Conservation (phyloP, 2,113 vertebrate species). For the Thalassarche chlororhynchos region DNA sequence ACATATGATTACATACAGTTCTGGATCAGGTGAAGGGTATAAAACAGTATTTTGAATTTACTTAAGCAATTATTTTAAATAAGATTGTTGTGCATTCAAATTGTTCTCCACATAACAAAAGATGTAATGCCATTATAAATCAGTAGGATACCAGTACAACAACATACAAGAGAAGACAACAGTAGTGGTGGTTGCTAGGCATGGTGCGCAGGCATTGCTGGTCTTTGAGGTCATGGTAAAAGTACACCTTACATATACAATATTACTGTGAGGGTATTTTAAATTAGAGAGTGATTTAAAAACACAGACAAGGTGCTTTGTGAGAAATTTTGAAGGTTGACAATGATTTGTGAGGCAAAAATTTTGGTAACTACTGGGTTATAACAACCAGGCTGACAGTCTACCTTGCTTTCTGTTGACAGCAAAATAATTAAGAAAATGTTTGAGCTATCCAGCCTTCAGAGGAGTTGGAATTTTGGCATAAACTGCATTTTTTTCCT, state of each 20-base stretch:
- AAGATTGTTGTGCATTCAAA: background rate
- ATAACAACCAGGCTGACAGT: background rate
- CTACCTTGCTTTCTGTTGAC: background rate
- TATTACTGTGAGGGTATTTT: background rate
- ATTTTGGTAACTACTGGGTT: background rate
- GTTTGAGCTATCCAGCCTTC: background rate
- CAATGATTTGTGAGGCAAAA: background rate
- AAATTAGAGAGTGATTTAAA: background rate
- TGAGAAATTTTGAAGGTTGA: background rate
- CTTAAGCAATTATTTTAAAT: background rate
- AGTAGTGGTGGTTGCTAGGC: background rate
- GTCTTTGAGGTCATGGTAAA: background rate
- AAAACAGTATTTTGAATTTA: background rate
- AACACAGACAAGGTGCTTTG: fast-evolving
- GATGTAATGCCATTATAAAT: background rate
- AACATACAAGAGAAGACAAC: background rate
- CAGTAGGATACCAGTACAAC: background rate
- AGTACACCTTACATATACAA: background rate
- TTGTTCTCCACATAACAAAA: background rate
- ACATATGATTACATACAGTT: background rate
- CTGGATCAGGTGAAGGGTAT: background rate
- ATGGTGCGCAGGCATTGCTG: background rate
- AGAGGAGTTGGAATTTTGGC: background rate
- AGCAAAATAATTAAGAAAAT: background rate
- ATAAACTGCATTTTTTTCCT: background rate